These are phyloP conservation scores for Taeniopygia guttata DNA, from an alignment of 2,797 vertebrate species.

Conservation along the genomic window DNA sequence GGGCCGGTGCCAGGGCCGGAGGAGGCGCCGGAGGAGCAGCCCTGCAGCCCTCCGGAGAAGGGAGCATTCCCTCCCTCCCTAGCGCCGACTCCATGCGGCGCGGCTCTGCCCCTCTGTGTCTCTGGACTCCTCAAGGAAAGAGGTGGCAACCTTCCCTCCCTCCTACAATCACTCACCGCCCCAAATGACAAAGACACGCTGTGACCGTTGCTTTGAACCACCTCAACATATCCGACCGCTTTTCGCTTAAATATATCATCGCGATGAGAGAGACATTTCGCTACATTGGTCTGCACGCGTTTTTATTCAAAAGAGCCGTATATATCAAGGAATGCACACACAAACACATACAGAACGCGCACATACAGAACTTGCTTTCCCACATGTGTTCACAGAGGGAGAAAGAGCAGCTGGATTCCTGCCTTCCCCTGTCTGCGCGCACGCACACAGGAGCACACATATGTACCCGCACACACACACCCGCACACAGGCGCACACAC, in stretches of 20 bases:
- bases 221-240: neutral
- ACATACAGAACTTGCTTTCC: constrained; percentile 3
- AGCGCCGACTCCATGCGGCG: neutral
- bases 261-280: neutral
- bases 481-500: neutral
- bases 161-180: neutral
- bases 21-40: neutral
- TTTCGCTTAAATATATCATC: neutral
- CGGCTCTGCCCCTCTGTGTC: neutral
- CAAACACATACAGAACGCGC: neutral
- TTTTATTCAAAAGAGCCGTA: neutral
- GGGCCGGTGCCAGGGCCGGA: neutral
- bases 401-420: neutral
- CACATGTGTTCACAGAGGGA: neutral
- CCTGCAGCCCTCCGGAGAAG: neutral
- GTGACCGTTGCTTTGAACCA: constrained; percentile 6
- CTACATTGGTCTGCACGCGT: neutral
- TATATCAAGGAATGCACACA: neutral
- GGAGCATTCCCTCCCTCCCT: neutral
- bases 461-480: neutral
- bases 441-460: neutral
- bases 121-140: neutral
- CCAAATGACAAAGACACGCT: constrained; percentile 10
- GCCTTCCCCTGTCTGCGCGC: neutral
- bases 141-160: constrained; percentile 38